These are phyloP conservation scores for Lonchura striata DNA, from an alignment of 2,113 vertebrate species.

Conservation along the genomic window DNA sequence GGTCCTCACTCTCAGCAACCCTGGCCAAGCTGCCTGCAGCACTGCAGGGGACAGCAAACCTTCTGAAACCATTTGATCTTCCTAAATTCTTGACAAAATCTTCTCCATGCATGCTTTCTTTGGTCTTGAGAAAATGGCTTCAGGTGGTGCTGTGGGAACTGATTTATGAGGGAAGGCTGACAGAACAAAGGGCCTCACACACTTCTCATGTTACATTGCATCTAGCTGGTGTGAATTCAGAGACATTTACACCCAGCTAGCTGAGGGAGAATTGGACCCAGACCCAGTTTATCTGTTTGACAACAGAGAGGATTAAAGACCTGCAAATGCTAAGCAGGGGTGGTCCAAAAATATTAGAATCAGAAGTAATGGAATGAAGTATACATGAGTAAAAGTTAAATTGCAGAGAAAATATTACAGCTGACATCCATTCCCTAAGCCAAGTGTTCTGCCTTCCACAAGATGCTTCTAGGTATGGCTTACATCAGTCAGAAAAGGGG, in stretches of 20 bases:
- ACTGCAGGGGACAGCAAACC: not conserved
- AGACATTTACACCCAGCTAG: not conserved
- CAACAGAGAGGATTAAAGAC: slow-evolving; percentile 26
- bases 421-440: not conserved
- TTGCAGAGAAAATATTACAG: not conserved
- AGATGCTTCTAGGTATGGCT: slow-evolving; percentile 10
- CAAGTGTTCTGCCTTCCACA: not conserved
- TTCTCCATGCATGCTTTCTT: slow-evolving; percentile 38
- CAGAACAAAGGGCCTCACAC: slow-evolving; percentile 49
- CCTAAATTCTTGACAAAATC: not conserved
- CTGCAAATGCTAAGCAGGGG: not conserved
- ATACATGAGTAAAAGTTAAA: not conserved
- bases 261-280: not conserved
- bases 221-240: slow-evolving; percentile 33
- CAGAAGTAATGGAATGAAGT: not conserved
- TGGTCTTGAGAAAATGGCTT: slow-evolving; percentile 36
- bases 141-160: slow-evolving; percentile 41
- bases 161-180: slow-evolving; percentile 51
- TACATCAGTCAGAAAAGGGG: not conserved
- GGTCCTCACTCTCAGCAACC: not conserved
- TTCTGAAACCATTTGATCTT: slow-evolving; percentile 11
- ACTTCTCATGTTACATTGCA: slow-evolving; percentile 38
- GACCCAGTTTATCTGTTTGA: slow-evolving; percentile 9
- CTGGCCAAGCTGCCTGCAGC: not conserved
- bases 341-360: slow-evolving; percentile 16